Conservation (phyloP, 2,797 vertebrate species). For the Liasis olivaceus region DNA sequence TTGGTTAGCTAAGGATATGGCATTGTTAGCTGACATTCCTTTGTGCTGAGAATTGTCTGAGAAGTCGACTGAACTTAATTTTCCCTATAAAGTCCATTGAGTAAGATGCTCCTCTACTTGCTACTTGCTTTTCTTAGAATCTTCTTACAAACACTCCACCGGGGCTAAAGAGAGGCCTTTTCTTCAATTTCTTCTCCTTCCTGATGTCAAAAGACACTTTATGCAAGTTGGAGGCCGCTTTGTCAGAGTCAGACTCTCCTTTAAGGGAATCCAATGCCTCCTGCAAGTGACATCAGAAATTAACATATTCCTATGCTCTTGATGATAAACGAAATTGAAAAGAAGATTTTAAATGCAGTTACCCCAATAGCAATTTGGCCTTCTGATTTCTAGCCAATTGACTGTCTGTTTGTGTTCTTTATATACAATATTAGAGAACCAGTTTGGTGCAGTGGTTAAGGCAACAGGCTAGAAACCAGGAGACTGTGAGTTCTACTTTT, state of each 20-base stretch:
- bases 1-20: background rate
- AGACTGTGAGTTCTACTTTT: no score
- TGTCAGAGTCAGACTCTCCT: background rate
- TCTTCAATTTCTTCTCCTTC: slow-evolving; percentile 66
- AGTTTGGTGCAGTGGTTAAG: no score
- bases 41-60: background rate
- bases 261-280: background rate
- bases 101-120: no score
- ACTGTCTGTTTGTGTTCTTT: background rate
- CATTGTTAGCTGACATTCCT: background rate
- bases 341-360: background rate
- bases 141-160: slow-evolving; percentile 67
- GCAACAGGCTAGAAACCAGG: no score
- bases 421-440: no score
- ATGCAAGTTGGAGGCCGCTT: background rate
- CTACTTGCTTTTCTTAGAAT: slow-evolving; percentile 31
- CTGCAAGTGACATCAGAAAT: background rate
- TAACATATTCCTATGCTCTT: no score
- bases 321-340: background rate
- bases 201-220: slow-evolving; percentile 34
- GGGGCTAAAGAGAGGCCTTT: slow-evolving; percentile 54
- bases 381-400: no score
- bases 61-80: background rate
- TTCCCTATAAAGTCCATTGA: background rate
- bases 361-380: background rate